These are phyloP conservation scores for Lapara coniferarum DNA, from an alignment of 2,888 invertebrate genomes.

Conservation along the genomic window DNA sequence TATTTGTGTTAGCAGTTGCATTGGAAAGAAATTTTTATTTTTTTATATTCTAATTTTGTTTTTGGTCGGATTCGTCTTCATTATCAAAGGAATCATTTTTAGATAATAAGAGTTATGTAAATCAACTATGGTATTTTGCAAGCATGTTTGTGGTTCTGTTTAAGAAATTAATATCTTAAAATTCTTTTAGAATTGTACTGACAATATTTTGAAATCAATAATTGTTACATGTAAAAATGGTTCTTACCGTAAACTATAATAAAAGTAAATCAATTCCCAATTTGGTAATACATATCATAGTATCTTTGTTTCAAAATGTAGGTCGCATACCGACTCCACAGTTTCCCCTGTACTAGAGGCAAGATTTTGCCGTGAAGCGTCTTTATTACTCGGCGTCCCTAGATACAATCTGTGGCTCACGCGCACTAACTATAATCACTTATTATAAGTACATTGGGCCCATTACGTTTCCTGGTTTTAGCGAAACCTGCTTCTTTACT, in stretches of 20 bases:
- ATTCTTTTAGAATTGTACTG: too few species aligned
- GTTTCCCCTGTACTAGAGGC: slow-evolving; percentile 47
- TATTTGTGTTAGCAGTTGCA: neutral
- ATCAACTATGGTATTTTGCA: too few species aligned
- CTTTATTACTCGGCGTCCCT: slow-evolving; percentile 70
- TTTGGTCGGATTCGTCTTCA: neutral
- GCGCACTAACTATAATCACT: slow-evolving; percentile 56
- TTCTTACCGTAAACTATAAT: too few species aligned
- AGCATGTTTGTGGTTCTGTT: too few species aligned
- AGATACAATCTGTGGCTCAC: slow-evolving; percentile 61
- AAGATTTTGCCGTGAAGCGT: slow-evolving; percentile 67
- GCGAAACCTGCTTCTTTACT: slow-evolving; percentile 50
- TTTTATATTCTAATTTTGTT: neutral
- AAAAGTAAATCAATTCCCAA: too few species aligned
- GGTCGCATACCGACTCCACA: slow-evolving; percentile 10
- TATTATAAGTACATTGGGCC: slow-evolving; percentile 62
- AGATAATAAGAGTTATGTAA: too few species aligned
- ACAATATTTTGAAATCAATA: too few species aligned
- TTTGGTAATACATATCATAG: too few species aligned
- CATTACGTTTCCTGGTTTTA: slow-evolving; percentile 61
- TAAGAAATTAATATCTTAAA: too few species aligned
- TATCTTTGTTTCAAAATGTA: neutral
- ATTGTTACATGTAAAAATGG: too few species aligned
- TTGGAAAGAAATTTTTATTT: neutral
- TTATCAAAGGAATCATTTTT: too few species aligned